Conservation (phyloP, 2,113 vertebrate species). For the Eptesicus fuscus region DNA sequence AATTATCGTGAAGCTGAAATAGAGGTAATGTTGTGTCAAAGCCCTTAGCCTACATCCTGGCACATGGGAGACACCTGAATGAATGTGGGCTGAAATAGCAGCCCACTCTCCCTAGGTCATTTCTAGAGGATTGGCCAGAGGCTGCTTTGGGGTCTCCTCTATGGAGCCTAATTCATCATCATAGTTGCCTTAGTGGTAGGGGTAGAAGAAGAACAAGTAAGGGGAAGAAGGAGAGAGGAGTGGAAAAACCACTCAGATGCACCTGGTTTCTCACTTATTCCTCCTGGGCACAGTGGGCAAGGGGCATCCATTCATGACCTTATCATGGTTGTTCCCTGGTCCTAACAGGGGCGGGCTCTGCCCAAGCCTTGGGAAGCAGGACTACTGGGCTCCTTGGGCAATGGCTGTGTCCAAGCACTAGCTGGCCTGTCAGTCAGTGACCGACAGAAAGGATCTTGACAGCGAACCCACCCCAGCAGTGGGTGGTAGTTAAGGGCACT, state of each 20-base stretch:
- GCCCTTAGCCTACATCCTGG: not conserved
- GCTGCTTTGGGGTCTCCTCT: not conserved
- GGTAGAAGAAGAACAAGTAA: not conserved
- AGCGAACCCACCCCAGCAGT: constrained; percentile 30
- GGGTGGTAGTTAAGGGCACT: constrained; percentile 67
- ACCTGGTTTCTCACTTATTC: not conserved
- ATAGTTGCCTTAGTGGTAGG: not conserved
- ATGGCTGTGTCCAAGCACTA: not conserved
- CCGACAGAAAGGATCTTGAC: constrained; percentile 56
- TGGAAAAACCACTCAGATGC: not conserved
- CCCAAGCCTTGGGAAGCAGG: not conserved
- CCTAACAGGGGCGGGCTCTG: not conserved
- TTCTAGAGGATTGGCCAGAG: constrained; percentile 3
- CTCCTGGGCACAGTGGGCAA: not conserved
- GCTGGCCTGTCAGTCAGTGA: constrained; percentile 53
- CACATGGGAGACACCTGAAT: not conserved
- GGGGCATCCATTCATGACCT: not conserved
- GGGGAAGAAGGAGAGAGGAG: not conserved
- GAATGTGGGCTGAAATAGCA: not conserved
- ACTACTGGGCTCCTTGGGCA: not conserved
- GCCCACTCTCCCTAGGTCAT: not conserved
- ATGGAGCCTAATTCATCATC: not conserved
- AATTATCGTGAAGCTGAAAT: not conserved
- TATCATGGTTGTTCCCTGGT: not conserved
- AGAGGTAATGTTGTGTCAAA: not conserved